Evolutionary conservation across 2,113 vertebrate species (phyloP), one percentile per base, ranked within the genome.

Genomic region (Paracanthobrama guichenoti): DNA sequence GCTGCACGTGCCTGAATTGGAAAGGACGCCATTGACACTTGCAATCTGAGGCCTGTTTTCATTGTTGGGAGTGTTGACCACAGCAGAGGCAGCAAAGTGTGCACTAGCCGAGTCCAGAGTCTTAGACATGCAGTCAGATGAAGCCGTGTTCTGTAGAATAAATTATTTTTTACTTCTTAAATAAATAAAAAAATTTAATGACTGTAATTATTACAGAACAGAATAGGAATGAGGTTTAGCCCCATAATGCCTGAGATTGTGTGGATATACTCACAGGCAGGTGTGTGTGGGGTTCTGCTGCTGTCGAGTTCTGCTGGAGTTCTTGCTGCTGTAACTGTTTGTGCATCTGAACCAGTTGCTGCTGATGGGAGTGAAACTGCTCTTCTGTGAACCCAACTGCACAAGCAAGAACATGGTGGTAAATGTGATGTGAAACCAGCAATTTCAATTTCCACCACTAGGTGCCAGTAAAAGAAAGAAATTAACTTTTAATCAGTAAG

Each of bases 81-180:
- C 96, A 67, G 97, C 97, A 1, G 96, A 98, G 28, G 96, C 97
- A 92, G 97, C 97, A 92, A 98, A 97, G 88, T 96, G 96, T 92
- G 96, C 97, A 18, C 96, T 96, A 90, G 96, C 97, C 64, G 96
- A 98, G 92, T 97, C 96, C 74, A 98, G 94, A 64, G 96, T 96
- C 94, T 97, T 97, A 46, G 96, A 96, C 92, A 94, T 92, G 53
- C 94, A 94, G 92, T 96, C 95, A 86, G 94, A 93, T 84, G 94
- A 92, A 89, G 90, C 88, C 76, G 91, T 93, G 90, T 93, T 94
- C 97, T 97, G 74, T 0, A 85, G 75, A 73, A 84, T 2, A 64
- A 24, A 39, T 60, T 1, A n/a, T n/a, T n/a, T 59, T 59, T 11
- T n/a, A 60, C n/a, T 24, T 24, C n/a, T 24, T 24, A 60, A 60